A percentile compares a stretch with the other conserved stretches of the same genome.
Conservation (phyloP, 2,113 vertebrate species). For the Rhinoptilus africanus region DNA sequence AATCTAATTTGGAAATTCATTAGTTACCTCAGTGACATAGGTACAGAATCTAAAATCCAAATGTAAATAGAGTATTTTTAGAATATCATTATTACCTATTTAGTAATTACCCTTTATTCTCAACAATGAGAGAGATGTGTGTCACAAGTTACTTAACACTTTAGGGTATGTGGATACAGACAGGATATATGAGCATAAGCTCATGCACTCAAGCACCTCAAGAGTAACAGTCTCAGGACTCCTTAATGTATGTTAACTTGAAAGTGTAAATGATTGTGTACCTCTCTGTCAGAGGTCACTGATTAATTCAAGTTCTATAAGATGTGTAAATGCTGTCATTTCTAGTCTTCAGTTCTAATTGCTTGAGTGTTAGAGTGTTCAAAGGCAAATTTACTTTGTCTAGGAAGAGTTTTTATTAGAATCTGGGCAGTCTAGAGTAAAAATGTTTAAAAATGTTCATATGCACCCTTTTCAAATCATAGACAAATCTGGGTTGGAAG, state of each 20-base stretch:
- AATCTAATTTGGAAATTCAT: not conserved
- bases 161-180: not conserved
- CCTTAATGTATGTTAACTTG: not conserved
- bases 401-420: not conserved
- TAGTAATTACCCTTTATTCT: not conserved
- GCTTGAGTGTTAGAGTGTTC: not conserved
- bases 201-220: not conserved
- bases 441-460: not conserved
- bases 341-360: not conserved
- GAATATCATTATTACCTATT: not conserved
- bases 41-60: not conserved
- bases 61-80: not conserved
- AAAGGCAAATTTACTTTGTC: not conserved
- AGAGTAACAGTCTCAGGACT: not conserved
- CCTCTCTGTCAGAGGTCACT: not conserved
- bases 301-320: not conserved
- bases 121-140: not conserved
- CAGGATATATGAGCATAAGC: not conserved
- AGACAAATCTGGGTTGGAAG: not conserved
- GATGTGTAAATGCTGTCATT: not conserved
- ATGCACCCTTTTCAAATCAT: not conserved
- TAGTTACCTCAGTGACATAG: not conserved
- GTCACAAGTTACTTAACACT: not conserved
- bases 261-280: not conserved
- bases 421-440: not conserved